Base-by-base conservation (phyloP, 2,888 invertebrate genomes). In the Rhamnusium bicolor region DNA sequence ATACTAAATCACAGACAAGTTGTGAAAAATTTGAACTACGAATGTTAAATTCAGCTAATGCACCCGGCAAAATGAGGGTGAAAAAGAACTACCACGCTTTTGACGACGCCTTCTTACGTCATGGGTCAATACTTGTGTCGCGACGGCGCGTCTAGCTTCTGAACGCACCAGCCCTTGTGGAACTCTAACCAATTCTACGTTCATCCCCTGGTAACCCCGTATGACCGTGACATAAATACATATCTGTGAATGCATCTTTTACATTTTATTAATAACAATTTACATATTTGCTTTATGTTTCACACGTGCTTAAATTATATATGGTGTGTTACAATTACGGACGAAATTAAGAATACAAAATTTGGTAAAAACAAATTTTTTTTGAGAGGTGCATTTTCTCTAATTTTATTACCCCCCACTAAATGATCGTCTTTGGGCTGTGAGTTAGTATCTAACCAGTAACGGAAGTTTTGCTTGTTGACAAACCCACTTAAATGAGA, bases 41-140 rank as follows among this genome's bases (percentile, higher is more conserved):
- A 68, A 69, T 62, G 49, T 63, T 54, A 65, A 61, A 56, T 67
- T 67, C 67, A 67, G 56, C 67, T 56, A 65, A 72, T 73, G 71
- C 75, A 68, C 73, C 76, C 79, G 51, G 75, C 54, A 14, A 32
- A 21, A 72, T 74, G 69, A 60, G 74, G 76, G 77, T 72, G 71
- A 72, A 71, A 80, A 81, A 76, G 81, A 75, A 75, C 71, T 54
- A 68, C 61, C 79, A 79, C 81, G 84, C 83, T 84, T 76, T 80
- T 80, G 82, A 82, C 88, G 87, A 87, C 88, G 88, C 88, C 87
- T 87, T 85, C 85, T 85, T 85, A 87, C 88, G 87, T 87, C 84
- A 85, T 77, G 86, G 87, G 82, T 88, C 88, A 88, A 88, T 88
- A 88, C 84, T 72, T 69, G 81, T 85, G 88, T 83, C 88, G 88